Evolutionary conservation across 2,113 vertebrate genomes (phyloP), one percentile per base, ranked within the genome.

Genomic region (Solea senegalensis): DNA sequence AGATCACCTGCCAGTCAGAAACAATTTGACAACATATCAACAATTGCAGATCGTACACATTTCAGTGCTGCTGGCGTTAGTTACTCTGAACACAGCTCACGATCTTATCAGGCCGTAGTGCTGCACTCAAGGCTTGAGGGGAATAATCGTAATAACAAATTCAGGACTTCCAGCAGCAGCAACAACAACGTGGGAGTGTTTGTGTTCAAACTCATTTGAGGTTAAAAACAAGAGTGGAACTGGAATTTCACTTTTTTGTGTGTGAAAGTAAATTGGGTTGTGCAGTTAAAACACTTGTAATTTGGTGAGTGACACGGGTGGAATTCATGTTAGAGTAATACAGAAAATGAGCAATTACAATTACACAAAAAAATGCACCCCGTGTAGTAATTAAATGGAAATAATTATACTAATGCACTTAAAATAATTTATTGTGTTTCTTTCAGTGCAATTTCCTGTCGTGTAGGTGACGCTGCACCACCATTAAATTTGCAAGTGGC

Each of bases 91-190:
- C n/a, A 15, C 60, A 50, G 51, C 51, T 66, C 49, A 66, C 28
- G 12, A 62, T 43, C 50, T 13, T 50, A 43, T 77, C 55, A 53
- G 43, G 45, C 41, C 51, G 46, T 26, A 14, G 13, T 8, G 51
- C 72, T 55, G 48, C 52, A 28, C 62, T 64, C 58, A 13, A 54
- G 12, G 45, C 49, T 40, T 28, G 3, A 21, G 34, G 63, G 68
- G 66, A 80, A 57, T 66, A 66, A 56, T 44, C 28, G 54, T 21
- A 59, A 57, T 49, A 49, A n/a, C 39, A 63, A 70, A 78, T 69
- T 43, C 27, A 44, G 44, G 56, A 67, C 77, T 74, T 74, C 49
- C 72, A 81, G 52, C 41, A 63, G 5, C 34, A 34, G 34, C 3
- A 34, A 64, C 16, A 54, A 59, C 16, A 54, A 59, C 48, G 57